phyloP scores from a whole-genome alignment of 2,113 vertebrate species.

The Brachypteracias leptosomus region DNA sequence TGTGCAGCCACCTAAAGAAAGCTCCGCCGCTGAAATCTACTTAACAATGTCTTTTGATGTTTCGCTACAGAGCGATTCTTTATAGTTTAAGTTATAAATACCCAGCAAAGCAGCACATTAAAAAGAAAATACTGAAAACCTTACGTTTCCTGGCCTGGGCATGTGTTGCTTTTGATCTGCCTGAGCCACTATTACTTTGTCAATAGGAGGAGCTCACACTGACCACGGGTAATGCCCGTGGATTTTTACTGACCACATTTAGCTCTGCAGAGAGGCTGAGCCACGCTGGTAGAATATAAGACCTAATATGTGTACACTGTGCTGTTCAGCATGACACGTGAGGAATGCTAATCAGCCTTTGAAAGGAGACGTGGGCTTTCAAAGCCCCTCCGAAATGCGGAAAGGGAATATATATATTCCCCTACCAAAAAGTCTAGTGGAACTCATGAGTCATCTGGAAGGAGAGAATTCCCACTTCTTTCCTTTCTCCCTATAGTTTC shows the following conservation, averaged over 20 bases:
- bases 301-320: constrained; percentile 38
- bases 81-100: constrained; percentile 35
- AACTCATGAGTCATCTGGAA: not conserved
- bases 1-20: not conserved
- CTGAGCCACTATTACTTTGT: constrained; percentile 18
- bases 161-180: constrained; percentile 40
- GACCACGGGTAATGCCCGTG: constrained; percentile 32
- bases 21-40: not conserved
- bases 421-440: not conserved
- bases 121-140: constrained; percentile 25
- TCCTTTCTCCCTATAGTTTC: rapidly evolving
- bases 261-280: not conserved
- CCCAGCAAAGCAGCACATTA: not conserved
- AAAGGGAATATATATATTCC: not conserved
- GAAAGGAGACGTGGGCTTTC: constrained; percentile 14
- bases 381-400: constrained; percentile 11
- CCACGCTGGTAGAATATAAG: not conserved
- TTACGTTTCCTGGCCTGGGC: not conserved
- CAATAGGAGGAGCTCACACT: not conserved
- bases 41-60: constrained; percentile 24
- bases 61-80: not conserved
- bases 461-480: not conserved
- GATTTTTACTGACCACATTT: constrained; percentile 26
- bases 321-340: not conserved
- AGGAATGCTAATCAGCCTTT: constrained; percentile 59